Conservation (phyloP, 1,140 invertebrate species). For the Drosophila pseudoobscura region DNA sequence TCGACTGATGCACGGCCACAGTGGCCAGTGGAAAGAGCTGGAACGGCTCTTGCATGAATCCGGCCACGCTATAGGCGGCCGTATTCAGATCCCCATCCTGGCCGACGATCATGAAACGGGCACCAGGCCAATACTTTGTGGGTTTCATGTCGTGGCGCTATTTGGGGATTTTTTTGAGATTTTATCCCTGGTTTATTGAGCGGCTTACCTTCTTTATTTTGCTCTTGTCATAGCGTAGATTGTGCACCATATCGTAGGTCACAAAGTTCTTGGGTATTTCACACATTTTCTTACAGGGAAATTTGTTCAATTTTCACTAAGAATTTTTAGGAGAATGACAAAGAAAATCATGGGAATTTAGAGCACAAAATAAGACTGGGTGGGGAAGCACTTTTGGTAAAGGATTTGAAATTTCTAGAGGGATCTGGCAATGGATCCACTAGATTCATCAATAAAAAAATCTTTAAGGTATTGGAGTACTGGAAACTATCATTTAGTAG, state of each 20-base stretch:
- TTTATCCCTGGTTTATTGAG: not conserved
- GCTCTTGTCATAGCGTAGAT: conserved; percentile 17
- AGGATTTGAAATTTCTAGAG: too few species aligned
- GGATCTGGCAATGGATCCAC: too few species aligned
- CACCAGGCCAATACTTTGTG: conserved; percentile 39
- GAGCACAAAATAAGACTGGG: not conserved
- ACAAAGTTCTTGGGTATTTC: conserved; percentile 38
- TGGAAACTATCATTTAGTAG: too few species aligned
- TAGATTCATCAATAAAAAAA: too few species aligned
- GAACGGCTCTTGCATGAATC: conserved; percentile 67
- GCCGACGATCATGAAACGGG: conserved; percentile 57
- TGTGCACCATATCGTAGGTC: conserved; percentile 49
- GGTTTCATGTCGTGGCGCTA: conserved; percentile 9
- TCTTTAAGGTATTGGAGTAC: too few species aligned
- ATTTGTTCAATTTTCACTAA: not conserved
- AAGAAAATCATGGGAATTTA: too few species aligned
- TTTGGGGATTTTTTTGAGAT: too few species aligned
- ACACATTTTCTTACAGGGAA: conserved; percentile 33
- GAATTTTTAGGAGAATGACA: conserved; percentile 20
- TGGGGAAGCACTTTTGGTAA: too few species aligned
- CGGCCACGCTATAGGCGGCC: conserved; percentile 46
- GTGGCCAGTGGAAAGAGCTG: conserved; percentile 43
- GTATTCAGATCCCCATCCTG: conserved; percentile 49
- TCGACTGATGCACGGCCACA: conserved; percentile 49
- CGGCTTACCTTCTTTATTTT: conserved; percentile 20